These are phyloP conservation scores for Hydraecia micacea DNA, from an alignment of 2,888 invertebrate species.

Conservation along the genomic window DNA sequence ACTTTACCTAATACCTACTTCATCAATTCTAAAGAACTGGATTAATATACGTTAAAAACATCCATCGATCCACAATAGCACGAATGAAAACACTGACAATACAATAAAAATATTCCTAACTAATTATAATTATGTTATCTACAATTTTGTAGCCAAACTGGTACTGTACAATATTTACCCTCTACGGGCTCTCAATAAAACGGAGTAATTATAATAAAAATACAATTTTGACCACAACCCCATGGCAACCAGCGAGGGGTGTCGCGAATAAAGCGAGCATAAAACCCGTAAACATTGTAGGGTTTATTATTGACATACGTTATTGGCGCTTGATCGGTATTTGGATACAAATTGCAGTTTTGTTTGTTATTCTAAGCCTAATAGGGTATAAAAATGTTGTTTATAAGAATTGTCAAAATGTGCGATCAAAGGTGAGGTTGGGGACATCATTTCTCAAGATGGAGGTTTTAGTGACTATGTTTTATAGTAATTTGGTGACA, in stretches of 20 bases:
- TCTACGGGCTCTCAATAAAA: slow-evolving; percentile 84
- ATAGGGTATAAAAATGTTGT: background rate
- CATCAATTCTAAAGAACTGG: background rate
- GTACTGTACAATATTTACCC: slow-evolving; percentile 85
- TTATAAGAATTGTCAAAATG: background rate
- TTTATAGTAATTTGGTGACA: background rate
- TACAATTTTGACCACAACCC: slow-evolving; percentile 89
- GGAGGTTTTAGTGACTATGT: background rate
- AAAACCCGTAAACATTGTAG: slow-evolving; percentile 78
- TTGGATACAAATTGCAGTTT: slow-evolving; percentile 62
- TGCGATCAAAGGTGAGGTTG: background rate
- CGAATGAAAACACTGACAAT: background rate
- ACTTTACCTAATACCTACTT: background rate
- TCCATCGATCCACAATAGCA: background rate
- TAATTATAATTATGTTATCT: slow-evolving; percentile 78
- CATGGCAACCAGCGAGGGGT: slow-evolving; percentile 80
- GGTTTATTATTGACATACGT: slow-evolving; percentile 77
- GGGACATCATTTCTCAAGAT: background rate
- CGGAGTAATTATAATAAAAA: slow-evolving; percentile 89
- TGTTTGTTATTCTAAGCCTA: slow-evolving; percentile 44
- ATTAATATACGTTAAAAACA: background rate
- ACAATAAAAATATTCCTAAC: slow-evolving; percentile 69
- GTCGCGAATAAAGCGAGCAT: slow-evolving; percentile 86
- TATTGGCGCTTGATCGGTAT: slow-evolving; percentile 70
- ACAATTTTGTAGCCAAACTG: slow-evolving; percentile 72